Evolutionary conservation across 37 sponge, comb jelly and placozoan species (phyloP).

Genomic region (Mnemiopsis leidyi): DNA sequence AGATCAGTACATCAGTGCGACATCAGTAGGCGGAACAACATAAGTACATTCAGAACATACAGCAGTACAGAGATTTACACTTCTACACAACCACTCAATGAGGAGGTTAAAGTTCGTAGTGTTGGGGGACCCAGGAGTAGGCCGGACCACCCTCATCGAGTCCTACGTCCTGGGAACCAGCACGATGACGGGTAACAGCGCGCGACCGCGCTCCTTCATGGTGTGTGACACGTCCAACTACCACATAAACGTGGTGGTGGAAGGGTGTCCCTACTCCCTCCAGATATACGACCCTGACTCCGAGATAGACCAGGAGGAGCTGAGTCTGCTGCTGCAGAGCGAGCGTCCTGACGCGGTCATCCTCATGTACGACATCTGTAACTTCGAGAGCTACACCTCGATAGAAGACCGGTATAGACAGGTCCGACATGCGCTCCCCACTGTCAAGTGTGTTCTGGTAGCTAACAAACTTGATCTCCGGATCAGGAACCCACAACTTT

Average conservation of each 20-base stretch:
- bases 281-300: constrained; percentile 4
- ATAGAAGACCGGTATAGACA: background rate
- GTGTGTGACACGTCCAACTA: background rate
- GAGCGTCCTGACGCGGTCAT: constrained; percentile 12
- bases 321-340: background rate
- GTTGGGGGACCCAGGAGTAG: background rate
- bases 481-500: background rate
- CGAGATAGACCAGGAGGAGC: background rate
- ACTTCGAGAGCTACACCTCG: background rate
- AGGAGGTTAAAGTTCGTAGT: background rate
- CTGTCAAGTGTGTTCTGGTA: background rate
- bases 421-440: background rate
- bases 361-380: background rate
- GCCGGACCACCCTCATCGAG: constrained; percentile 32
- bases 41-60: too few relatives aligned
- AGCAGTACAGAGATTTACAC: too few relatives aligned
- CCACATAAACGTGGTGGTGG: constrained; percentile 50
- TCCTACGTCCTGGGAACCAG: constrained; percentile 15
- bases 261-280: background rate
- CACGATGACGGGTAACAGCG: background rate
- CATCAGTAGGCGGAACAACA: too few relatives aligned
- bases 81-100: background rate
- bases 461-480: constrained; percentile 1
- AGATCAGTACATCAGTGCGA: too few relatives aligned
- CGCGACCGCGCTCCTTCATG: constrained; percentile 29